Conservation (phyloP, 1,140 invertebrate genomes). For the Neocloeon triangulifer region DNA sequence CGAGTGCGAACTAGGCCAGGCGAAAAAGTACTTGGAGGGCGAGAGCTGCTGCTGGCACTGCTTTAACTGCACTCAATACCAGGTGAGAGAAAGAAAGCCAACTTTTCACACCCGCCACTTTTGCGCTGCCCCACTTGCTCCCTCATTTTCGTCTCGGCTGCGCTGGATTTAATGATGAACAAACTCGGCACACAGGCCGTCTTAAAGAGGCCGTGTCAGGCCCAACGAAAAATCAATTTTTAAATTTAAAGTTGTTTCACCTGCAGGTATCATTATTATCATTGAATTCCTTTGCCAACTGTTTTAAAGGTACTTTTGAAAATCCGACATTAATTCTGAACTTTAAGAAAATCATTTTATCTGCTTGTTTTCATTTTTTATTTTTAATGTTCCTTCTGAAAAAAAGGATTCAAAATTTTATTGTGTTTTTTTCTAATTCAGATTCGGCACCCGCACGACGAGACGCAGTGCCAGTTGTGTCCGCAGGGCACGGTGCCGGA, state of each 20-base stretch:
- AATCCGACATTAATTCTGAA: no score
- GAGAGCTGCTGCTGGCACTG: slow-evolving; percentile 93
- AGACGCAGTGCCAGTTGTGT: slow-evolving; percentile 65
- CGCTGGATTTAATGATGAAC: neutral
- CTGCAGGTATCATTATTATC: no score
- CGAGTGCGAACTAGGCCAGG: slow-evolving; percentile 65
- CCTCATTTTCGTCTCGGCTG: neutral
- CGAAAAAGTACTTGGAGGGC: slow-evolving; percentile 74
- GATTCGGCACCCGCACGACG: slow-evolving; percentile 54
- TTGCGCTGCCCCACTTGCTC: neutral
- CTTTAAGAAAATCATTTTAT: no score
- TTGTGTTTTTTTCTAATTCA: no score
- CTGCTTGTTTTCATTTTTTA: no score
- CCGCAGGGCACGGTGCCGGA: slow-evolving; percentile 61
- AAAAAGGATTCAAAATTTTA: no score
- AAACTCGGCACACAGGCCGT: no score
- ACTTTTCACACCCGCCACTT: neutral
- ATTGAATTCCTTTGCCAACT: no score
- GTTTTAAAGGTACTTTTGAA: no score
- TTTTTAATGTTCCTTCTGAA: no score
- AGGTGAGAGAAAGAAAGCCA: slow-evolving; percentile 36
- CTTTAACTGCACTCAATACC: slow-evolving; percentile 78
- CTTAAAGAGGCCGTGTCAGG: neutral
- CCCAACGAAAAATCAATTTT: no score
- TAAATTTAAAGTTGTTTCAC: no score